phyloP scores from a whole-genome alignment of 2,888 invertebrate genomes.

The Litoditis marina region DNA sequence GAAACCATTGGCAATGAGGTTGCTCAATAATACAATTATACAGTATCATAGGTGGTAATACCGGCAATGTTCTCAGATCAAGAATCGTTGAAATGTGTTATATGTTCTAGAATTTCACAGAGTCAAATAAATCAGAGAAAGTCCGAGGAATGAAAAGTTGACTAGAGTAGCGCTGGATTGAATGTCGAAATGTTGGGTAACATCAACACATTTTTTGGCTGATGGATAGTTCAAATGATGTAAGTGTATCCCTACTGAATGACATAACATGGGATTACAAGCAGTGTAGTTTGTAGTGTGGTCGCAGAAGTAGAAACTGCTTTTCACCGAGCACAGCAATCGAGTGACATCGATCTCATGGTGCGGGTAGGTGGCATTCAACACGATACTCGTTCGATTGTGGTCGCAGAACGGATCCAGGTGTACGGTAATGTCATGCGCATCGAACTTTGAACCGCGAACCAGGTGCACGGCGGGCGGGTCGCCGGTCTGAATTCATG shows the following conservation, averaged over 20 bases:
- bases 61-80: too few species aligned
- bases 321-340: slow-evolving; percentile 24
- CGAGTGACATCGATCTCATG: slow-evolving; percentile 25
- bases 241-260: slow-evolving; percentile 22
- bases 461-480: slow-evolving; percentile 25
- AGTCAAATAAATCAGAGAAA: background rate
- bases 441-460: slow-evolving; percentile 16
- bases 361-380: slow-evolving; percentile 23
- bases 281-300: slow-evolving; percentile 20
- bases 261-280: slow-evolving; percentile 29
- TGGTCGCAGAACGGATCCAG: slow-evolving; percentile 50
- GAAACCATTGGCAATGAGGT: too few species aligned
- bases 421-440: slow-evolving; percentile 37
- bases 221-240: slow-evolving; percentile 1
- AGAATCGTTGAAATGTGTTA: too few species aligned
- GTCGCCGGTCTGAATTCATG: slow-evolving; percentile 23
- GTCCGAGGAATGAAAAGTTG: background rate
- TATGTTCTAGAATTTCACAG: too few species aligned
- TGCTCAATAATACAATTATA: too few species aligned
- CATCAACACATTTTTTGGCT: slow-evolving; percentile 35
- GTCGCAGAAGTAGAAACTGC: slow-evolving; percentile 29
- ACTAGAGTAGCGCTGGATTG: slow-evolving; percentile 15
- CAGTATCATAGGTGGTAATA: too few species aligned
- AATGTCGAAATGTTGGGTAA: slow-evolving; percentile 37
- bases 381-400: slow-evolving; percentile 15